Percentiles rank a stretch among this genome's conserved stretches.
Evolutionary conservation across 1,140 invertebrate species (phyloP).

Genomic region (Harpegnathos saltator): DNA sequence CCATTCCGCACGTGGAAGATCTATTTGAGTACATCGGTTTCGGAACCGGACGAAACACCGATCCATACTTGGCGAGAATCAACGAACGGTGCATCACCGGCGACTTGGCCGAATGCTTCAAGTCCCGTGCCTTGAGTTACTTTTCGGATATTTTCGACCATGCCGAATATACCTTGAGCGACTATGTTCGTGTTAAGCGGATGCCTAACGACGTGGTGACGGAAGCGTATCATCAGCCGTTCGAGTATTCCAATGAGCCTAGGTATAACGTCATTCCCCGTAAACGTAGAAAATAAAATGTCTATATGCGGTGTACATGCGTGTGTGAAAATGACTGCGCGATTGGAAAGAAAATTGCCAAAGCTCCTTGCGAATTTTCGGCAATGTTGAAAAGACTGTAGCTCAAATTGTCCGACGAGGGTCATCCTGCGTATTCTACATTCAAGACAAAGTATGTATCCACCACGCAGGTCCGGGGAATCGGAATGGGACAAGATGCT

Average conservation of each 20-base stretch:
- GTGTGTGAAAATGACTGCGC: not conserved
- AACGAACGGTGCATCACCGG: slow-evolving; percentile 91
- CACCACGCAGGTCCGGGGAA: slow-evolving; percentile 87
- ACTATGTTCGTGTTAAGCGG: slow-evolving; percentile 89
- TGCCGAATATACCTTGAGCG: slow-evolving; percentile 87
- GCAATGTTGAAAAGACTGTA: not conserved
- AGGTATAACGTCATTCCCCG: slow-evolving; percentile 79
- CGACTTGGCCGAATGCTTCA: slow-evolving; percentile 93
- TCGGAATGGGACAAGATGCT: slow-evolving; percentile 92
- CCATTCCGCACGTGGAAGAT: slow-evolving; percentile 87
- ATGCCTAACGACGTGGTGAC: slow-evolving; percentile 88
- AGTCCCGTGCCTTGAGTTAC: slow-evolving; percentile 90
- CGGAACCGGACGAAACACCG: slow-evolving; percentile 89
- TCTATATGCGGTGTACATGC: not conserved
- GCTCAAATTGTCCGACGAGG: not conserved
- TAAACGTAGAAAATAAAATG: not conserved
- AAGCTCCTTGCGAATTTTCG: not conserved
- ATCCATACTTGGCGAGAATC: slow-evolving; percentile 91
- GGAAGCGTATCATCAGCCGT: slow-evolving; percentile 86
- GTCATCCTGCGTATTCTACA: not conserved
- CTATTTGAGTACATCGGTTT: slow-evolving; percentile 91
- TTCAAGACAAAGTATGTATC: slow-evolving; percentile 18
- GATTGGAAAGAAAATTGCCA: not conserved
- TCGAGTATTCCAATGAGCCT: slow-evolving; percentile 89
- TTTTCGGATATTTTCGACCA: slow-evolving; percentile 92